Base-by-base conservation (phyloP, 2,113 vertebrate genomes). In the Cyanoderma ruficeps region DNA sequence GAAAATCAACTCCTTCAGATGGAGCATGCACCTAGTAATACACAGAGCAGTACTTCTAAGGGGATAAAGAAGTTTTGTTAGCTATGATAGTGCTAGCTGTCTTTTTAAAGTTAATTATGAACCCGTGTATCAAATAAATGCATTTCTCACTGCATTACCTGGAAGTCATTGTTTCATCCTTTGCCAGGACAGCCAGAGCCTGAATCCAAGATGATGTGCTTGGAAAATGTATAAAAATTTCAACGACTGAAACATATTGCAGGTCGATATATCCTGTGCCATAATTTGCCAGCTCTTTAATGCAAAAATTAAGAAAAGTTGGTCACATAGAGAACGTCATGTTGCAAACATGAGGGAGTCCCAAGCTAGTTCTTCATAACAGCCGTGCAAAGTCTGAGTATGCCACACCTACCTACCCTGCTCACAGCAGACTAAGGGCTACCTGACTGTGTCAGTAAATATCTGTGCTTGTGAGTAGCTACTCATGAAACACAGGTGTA, bases 81-180 rank as follows among this genome's bases (percentile, higher is more conserved):
- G 88, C 67, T 31, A 57, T 28, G 31, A 71, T 70, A 85, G 41
- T 31, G 35, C 59, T 71, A 41, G 37, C 77, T 80, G 83, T 85
- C 81, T 83, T 94, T 95, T 88, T 86, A 63, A 95, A 63, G 46
- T 60, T 35, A 61, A 85, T 70, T 33, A 87, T 92, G 37, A 93
- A 64, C 35, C 83, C 23, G 5, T 92, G 65, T 93, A 94, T 67
- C 27, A 97, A 95, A 96, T 96, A 96, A 96, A 94, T 77, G 90
- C 75, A 87, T 71, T 74, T 96, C 79, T 84, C 80, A 96, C 87
- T 92, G 86, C 94, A 97, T 25, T 79, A 82, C 4, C 1, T 19
- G 56, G 83, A 69, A 80, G 56, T 19, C 25, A 25, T 81, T 12
- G 14, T 89, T 89, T 91, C 7, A 8, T 92, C 42, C 49, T 89